A percentile compares a stretch with the other conserved stretches of the same genome.
phyloP scores from a whole-genome alignment of 2,888 invertebrate species.

The Drosophila villosipedis region DNA sequence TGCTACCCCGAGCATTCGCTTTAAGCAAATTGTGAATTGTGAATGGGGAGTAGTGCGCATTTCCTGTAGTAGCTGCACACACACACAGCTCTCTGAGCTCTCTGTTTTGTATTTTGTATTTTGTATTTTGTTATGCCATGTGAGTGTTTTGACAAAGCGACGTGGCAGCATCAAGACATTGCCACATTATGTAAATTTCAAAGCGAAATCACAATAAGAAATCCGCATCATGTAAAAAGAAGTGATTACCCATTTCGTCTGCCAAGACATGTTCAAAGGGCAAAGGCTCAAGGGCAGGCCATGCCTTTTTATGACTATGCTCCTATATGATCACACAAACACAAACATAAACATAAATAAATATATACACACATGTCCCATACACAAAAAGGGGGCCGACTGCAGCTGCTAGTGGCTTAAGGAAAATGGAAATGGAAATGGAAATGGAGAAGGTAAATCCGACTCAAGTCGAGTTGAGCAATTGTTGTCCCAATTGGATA shows the following conservation, averaged over 20 bases:
- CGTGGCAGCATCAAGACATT: constrained; percentile 52
- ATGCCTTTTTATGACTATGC: constrained; percentile 54
- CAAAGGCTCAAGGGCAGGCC: constrained; percentile 46
- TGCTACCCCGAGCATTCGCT: constrained; percentile 52
- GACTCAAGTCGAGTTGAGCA: constrained; percentile 49
- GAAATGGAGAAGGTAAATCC: constrained; percentile 32
- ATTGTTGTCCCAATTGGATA: constrained; percentile 65
- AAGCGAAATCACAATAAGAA: constrained; percentile 69
- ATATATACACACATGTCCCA: constrained; percentile 3
- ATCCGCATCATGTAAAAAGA: constrained; percentile 60
- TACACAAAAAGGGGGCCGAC: not conserved
- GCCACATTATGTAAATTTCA: constrained; percentile 72
- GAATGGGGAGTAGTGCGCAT: constrained; percentile 60
- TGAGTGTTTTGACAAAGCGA: constrained; percentile 60
- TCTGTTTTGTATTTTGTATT: not conserved
- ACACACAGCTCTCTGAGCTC: not conserved
- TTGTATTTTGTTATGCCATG: constrained; percentile 12
- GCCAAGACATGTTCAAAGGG: constrained; percentile 33
- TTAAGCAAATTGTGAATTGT: constrained; percentile 69
- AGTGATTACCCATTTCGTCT: constrained; percentile 61
- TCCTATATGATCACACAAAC: constrained; percentile 20
- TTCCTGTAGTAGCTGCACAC: constrained; percentile 58
- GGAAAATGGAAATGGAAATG: constrained; percentile 10
- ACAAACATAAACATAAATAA: not conserved
- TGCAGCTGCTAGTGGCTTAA: constrained; percentile 35